These are phyloP conservation scores for Portevinia maculata DNA, from an alignment of 2,888 invertebrate genomes.

Conservation along the genomic window DNA sequence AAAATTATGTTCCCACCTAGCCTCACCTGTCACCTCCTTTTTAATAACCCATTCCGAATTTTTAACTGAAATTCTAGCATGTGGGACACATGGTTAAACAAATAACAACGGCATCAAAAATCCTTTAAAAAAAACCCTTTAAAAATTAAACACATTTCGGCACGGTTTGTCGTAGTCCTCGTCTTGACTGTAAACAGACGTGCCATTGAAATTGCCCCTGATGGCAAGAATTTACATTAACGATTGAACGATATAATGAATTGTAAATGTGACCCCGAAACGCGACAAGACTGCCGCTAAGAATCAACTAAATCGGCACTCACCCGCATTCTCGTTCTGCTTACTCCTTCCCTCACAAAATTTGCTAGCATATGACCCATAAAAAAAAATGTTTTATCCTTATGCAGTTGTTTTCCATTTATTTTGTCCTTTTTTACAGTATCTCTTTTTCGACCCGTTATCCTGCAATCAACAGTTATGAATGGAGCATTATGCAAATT, in stretches of 20 bases:
- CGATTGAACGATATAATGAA: slow-evolving; percentile 43
- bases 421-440: slow-evolving; percentile 11
- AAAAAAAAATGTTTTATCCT: slow-evolving; percentile 9
- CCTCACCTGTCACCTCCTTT: too few species aligned
- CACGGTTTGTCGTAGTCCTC: background rate
- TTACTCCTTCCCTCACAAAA: background rate
- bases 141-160: slow-evolving; percentile 8
- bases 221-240: slow-evolving; percentile 37
- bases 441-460: slow-evolving; percentile 20
- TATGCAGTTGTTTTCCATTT: slow-evolving; percentile 46
- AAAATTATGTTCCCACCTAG: too few species aligned
- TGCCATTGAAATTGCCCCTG: slow-evolving; percentile 14
- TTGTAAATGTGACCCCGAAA: slow-evolving; percentile 36
- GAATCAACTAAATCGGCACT: slow-evolving; percentile 23
- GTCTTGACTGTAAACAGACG: slow-evolving; percentile 3
- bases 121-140: background rate
- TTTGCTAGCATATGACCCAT: background rate
- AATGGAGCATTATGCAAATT: slow-evolving; percentile 65
- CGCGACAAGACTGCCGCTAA: slow-evolving; percentile 30
- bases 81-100: too few species aligned
- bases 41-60: too few species aligned
- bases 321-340: slow-evolving; percentile 16
- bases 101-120: background rate
- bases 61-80: too few species aligned
- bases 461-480: slow-evolving; percentile 65